Percentiles rank a stretch among this genome's conserved stretches.
phyloP scores from a whole-genome alignment of 2,888 invertebrate species.

The Drepana falcataria region DNA sequence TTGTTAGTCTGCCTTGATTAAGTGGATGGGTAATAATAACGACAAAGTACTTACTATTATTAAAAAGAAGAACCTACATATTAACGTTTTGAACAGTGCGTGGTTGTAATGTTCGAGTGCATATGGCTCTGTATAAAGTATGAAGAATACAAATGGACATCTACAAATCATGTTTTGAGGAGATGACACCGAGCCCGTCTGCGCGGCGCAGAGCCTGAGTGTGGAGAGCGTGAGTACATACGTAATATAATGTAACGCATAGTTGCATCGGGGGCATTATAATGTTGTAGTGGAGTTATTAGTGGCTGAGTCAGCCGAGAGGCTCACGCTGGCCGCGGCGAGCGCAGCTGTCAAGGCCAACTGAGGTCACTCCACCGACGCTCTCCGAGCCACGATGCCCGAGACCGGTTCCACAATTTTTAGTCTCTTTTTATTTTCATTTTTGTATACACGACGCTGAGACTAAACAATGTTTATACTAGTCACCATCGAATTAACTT shows the following conservation, averaged over 20 bases:
- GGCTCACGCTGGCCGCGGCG: constrained; percentile 46
- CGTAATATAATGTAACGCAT: constrained; percentile 57
- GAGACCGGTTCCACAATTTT: constrained; percentile 77
- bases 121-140: constrained; percentile 1
- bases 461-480: constrained; percentile 77
- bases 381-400: constrained; percentile 70
- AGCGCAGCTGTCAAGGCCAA: constrained; percentile 78
- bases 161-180: constrained; percentile 61
- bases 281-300: constrained; percentile 73
- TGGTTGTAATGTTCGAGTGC: background rate
- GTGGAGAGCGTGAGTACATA: constrained; percentile 16
- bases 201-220: constrained; percentile 13
- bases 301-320: constrained; percentile 68
- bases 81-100: background rate
- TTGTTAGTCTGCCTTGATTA: background rate
- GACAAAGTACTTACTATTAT: background rate
- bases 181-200: constrained; percentile 26
- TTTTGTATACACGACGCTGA: constrained; percentile 76
- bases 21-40: background rate
- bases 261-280: constrained; percentile 65
- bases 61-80: background rate
- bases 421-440: constrained; percentile 77
- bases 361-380: constrained; percentile 76
- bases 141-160: constrained; percentile 43
- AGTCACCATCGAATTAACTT: constrained; percentile 72